Base-by-base conservation (phyloP, 2,113 vertebrate species). In the Saimiri boliviensis region DNA sequence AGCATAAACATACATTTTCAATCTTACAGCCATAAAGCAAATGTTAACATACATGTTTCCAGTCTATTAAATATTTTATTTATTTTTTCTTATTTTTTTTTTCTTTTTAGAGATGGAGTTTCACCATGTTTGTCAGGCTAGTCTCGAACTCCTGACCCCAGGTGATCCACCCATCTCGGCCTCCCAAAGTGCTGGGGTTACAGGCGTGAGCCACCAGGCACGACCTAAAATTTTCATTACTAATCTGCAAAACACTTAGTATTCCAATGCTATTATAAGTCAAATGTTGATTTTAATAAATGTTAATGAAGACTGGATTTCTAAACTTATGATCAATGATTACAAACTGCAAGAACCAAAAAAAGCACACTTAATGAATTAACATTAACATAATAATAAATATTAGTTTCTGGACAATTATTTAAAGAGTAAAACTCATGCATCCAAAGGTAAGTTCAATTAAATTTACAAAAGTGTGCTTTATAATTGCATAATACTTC, bases 311-410 rank as follows among this genome's bases (percentile, higher is more conserved):
- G 23, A 37, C 0, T 8, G 0, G 0, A 23, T 9, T 82, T 89
- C 47, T 92, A 93, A 92, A 96, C 96, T 89, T 76, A 52, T 84
- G 5, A 19, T 0, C 21, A 49, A 95, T 74, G 6, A 10, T 70
- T 86, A 97, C 30, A 97, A 89, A 95, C 8, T 17, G 27, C 83
- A 97, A 83, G 88, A 95, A 66, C n/a, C 21, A 85, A 68, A 82
- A 68, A 86, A 56, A 58, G 32, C 1, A 96, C 45, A 21, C 27
- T 16, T 19, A 95, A 89, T 52, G 25, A 90, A 27, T 3, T 70
- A 95, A 47, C 47, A 47, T 77, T 17, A 27, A 87, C 4, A 35
- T 0, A 30, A 73, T 45, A 84, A 47, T 92, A 32, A 86, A 60
- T 52, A 2, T 87, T 92, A 74, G 30, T 89, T 96, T 89, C 60